phyloP scores from a whole-genome alignment of 2,888 invertebrate species.

The Drosophila vallismaia region DNA sequence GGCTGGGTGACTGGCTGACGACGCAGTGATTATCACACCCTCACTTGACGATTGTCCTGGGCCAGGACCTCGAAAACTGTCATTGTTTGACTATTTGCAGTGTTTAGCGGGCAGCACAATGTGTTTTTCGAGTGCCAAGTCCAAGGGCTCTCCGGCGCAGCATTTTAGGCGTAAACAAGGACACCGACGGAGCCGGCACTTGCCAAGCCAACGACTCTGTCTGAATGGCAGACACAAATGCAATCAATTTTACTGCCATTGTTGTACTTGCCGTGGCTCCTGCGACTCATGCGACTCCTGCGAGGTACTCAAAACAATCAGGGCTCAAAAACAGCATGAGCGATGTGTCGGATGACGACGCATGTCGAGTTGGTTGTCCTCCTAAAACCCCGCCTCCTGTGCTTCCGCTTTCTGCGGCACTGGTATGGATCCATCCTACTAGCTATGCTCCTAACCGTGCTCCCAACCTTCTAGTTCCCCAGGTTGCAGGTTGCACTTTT shows the following conservation, averaged over 20 bases:
- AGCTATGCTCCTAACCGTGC: too few relatives aligned
- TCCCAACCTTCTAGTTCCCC: not conserved
- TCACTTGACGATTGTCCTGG: constrained; percentile 50
- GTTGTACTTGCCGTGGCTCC: constrained; percentile 20
- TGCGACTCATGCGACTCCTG: constrained; percentile 21
- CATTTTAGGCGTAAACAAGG: constrained; percentile 73
- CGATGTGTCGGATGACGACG: constrained; percentile 64
- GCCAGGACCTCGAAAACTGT: constrained; percentile 44
- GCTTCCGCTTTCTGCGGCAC: constrained; percentile 21
- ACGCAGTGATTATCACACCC: constrained; percentile 54
- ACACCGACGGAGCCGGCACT: constrained; percentile 51
- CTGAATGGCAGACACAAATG: constrained; percentile 60
- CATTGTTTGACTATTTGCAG: constrained; percentile 73
- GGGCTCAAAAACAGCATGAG: constrained; percentile 69
- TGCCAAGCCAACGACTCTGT: constrained; percentile 65
- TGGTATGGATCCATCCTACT: not conserved
- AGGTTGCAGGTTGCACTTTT: constrained; percentile 54
- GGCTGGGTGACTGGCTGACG: constrained; percentile 7
- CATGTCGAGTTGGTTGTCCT: constrained; percentile 20
- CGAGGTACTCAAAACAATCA: constrained; percentile 70
- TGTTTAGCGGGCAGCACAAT: not conserved
- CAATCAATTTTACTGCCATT: constrained; percentile 62
- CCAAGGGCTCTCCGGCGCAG: constrained; percentile 56
- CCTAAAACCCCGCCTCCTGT: not conserved
- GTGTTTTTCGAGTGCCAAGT: constrained; percentile 52